Evolutionary conservation across 2,113 vertebrate genomes (phyloP), one percentile per base, ranked within the genome.

Genomic region (Sorex fumeus): DNA sequence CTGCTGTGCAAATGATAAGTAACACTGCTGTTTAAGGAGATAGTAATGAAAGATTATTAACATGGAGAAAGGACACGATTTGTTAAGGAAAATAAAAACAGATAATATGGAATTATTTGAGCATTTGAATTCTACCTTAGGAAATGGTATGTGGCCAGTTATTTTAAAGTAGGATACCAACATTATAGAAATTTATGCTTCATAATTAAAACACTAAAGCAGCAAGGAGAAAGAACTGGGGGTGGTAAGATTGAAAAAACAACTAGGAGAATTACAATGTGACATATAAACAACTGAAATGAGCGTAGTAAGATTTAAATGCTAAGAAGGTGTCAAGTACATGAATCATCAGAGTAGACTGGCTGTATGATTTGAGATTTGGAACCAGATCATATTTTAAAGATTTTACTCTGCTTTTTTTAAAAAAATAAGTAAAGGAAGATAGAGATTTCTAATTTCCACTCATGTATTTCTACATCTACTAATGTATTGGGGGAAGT

Each of bases 341-440:
- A 25, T 85, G 78, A 93, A 23, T 94, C 90, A 96, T 62, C 21
- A 34, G 81, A 82, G 84, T 74, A 72, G 66, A 45, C 57, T 60
- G 40, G 30, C 40, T 78, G 30, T 72, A 50, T 85, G 28, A 40
- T 82, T 78, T 91, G 27, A 15, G 9, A 85, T 85, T 76, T 79
- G 36, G 13, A 82, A 25, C 9, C 25, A 90, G 47, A 66, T 93
- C 45, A 87, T 90, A 64, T 66, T 93, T 87, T 87, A 91, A 78
- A 71, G 27, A 70, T 43, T 23, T 70, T 45, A 19, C 16, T 25
- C 13, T 5, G 30, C 45, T 34, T 89, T 81, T 91, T 84, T 66
- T 10, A 70, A 78, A 74, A 91, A 94, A 81, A 18, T 71, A 86
- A 81, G 36, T 93, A 28, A 92, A 89, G 43, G 8, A 57, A 83